Conservation (phyloP, 1,140 invertebrate genomes). For the Trypoxylus dichotomus region DNA sequence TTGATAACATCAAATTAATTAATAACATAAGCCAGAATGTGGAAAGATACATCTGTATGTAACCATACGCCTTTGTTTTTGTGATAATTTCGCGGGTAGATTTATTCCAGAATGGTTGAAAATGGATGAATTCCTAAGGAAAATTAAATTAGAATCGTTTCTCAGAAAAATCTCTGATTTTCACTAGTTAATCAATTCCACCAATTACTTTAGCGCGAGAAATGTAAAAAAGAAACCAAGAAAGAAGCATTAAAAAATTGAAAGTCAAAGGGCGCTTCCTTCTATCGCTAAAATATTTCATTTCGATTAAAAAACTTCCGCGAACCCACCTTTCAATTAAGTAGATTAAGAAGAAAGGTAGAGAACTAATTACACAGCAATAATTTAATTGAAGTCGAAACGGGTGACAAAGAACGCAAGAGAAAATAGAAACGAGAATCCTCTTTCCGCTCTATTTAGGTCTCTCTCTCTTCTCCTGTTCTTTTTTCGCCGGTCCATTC, state of each 20-base stretch:
- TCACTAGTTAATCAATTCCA: neutral
- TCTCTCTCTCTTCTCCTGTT: too few relatives aligned
- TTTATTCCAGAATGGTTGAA: too few relatives aligned
- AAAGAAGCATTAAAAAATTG: neutral
- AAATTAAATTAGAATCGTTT: neutral
- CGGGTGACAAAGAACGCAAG: neutral
- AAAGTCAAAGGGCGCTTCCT: neutral
- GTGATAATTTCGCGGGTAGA: too few relatives aligned
- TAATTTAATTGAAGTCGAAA: slow-evolving; percentile 23
- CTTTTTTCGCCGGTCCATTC: neutral
- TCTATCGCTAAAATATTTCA: slow-evolving; percentile 13
- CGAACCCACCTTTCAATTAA: slow-evolving; percentile 14
- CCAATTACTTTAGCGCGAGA: neutral
- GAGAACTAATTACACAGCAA: slow-evolving; percentile 22
- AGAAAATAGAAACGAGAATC: neutral
- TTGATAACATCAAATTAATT: too few relatives aligned
- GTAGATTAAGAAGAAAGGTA: slow-evolving; percentile 12
- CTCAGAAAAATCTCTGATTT: neutral
- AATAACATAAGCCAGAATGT: too few relatives aligned
- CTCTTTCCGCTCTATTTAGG: neutral
- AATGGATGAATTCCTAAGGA: neutral
- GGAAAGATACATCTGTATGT: too few relatives aligned
- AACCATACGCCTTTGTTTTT: too few relatives aligned
- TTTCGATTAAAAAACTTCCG: slow-evolving; percentile 10
- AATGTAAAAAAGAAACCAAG: neutral